These are phyloP conservation scores for Ctenicera cuprea DNA, from an alignment of 2,888 invertebrate genomes.

Conservation along the genomic window DNA sequence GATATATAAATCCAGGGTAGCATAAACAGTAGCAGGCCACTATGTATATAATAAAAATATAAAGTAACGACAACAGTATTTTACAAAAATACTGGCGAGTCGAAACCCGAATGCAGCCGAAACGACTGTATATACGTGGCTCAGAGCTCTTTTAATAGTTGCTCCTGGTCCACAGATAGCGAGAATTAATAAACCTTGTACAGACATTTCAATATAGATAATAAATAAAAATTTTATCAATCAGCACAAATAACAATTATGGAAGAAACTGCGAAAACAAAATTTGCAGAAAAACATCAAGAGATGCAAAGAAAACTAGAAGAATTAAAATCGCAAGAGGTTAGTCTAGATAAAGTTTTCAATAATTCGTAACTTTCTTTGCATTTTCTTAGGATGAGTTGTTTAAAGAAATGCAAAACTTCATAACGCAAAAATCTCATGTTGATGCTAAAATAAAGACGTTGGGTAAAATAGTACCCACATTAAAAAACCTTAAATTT, in stretches of 20 bases:
- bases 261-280: conserved; percentile 7
- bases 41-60: no score
- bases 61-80: no score
- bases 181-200: no score
- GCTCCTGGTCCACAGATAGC: no score
- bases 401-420: conserved; percentile 81
- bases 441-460: conserved; percentile 88
- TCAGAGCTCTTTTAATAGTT: no score
- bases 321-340: conserved; percentile 78
- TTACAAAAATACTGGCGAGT: no score
- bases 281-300: conserved; percentile 67
- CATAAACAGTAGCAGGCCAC: no score
- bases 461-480: conserved; percentile 87
- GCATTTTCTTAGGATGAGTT: conserved; percentile 77
- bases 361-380: not conserved
- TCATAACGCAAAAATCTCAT: conserved; percentile 84
- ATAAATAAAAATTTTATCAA: no score
- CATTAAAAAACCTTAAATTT: conserved; percentile 83
- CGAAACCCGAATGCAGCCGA: no score
- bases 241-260: not conserved
- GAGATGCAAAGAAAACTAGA: conserved; percentile 76
- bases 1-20: no score
- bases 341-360: conserved; percentile 56
- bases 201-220: no score
- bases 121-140: no score